Base-by-base conservation (phyloP, 2,113 vertebrate genomes). In the Pterocles burchelli region DNA sequence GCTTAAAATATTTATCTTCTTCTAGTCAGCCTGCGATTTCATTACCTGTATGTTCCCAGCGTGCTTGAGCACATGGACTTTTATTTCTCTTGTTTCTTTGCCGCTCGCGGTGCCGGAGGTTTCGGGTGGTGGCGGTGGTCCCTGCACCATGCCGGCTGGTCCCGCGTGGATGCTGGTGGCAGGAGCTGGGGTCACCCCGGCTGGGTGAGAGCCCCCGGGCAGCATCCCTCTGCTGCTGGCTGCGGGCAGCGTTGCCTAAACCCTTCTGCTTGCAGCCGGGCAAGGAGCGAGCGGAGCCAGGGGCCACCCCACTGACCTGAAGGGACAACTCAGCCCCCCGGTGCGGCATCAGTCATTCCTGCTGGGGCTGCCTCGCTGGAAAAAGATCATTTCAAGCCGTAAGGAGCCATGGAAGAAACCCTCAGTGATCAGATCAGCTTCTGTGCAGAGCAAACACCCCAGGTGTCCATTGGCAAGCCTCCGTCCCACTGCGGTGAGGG, bases 1-100 rank as follows among this genome's bases (percentile, higher is more conserved):
- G 82, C 51, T 85, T 96, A 77, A 94, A 97, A 94, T 95, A 95
- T 91, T 95, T 94, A 80, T 96, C 94, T 79, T 90, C 36, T 84
- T 57, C 78, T 94, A 54, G 63, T 83, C 88, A 36, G 67, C 1
- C 73, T 0, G 8, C 82, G 91, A 89, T 93, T 81, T 81, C 0
- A 8, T 87, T 91, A 71, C 88, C 70, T 75, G 38, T 9, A 2
- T 45, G 45, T 45, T 55, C 65, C 38, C 87, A 11, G 55, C 0
- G 20, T 57, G 84, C 89, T 49, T 1, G 17, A 75, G 73, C 68
- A 4, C 0, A 0, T 1, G 80, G 4, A 3, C 29, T 59, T 59
- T 43, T 15, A 22, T 36, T 46, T 22, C 61, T 78, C 57, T 20
- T 26, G 12, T 25, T 71, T 17, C 14, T 89, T 33, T 33, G 2